Evolutionary conservation across 2,113 vertebrate genomes (phyloP).

Genomic region (Rhinichthys klamathensis): DNA sequence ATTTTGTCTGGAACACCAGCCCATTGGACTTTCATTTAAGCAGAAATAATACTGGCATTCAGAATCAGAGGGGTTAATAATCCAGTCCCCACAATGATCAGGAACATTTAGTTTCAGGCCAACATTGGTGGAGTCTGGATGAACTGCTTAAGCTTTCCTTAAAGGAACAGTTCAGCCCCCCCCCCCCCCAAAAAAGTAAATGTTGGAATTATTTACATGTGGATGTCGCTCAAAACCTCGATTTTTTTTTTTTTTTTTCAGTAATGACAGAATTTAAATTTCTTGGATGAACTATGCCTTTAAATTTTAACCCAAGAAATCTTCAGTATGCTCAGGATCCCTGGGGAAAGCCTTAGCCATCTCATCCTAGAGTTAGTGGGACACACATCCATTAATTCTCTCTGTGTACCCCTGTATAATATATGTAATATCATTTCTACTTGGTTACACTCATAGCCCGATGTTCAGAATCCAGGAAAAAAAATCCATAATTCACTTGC

Average conservation of each 20-base stretch:
- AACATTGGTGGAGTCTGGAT: background rate
- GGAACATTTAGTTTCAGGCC: background rate
- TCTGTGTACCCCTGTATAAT: conserved; percentile 52
- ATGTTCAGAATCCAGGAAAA: conserved; percentile 51
- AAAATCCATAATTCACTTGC: conserved; percentile 62
- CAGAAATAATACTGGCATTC: background rate
- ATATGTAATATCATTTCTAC: conserved; percentile 58
- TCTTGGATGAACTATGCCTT: background rate
- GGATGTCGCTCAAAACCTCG: too few species aligned
- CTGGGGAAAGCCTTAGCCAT: conserved; percentile 20
- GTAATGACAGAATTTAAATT: background rate
- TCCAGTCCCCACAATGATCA: background rate
- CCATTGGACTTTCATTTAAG: conserved; percentile 1
- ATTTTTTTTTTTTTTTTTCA: too few species aligned
- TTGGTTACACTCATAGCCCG: conserved; percentile 51
- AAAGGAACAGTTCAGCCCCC: background rate
- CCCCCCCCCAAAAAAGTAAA: background rate
- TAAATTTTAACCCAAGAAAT: background rate
- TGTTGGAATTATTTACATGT: background rate
- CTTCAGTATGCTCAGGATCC: background rate
- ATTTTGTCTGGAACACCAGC: background rate
- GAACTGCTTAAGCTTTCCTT: background rate
- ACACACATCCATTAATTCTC: conserved; percentile 55
- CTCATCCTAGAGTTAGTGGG: conserved; percentile 35
- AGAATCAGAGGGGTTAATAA: conserved; percentile 25